These are phyloP conservation scores for Poeciliopsis paucimaculata DNA, from an alignment of 2,797 vertebrate species.

Conservation along the genomic window DNA sequence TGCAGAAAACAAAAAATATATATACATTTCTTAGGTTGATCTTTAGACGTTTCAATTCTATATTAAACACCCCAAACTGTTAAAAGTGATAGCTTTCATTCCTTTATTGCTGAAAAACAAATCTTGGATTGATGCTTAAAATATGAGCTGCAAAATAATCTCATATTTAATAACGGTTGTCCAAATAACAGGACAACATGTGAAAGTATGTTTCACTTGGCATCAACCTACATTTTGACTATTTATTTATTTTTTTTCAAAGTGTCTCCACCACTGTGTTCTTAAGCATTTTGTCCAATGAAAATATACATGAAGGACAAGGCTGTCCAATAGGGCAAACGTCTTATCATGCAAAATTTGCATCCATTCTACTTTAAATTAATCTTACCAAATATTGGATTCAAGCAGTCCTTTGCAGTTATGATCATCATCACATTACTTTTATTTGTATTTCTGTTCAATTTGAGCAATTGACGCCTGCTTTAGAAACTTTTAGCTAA, in stretches of 20 bases:
- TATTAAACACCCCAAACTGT: not conserved
- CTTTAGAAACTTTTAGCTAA: not conserved
- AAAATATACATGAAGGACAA: not conserved
- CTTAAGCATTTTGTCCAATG: too few species aligned
- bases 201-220: not conserved
- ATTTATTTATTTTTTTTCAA: not conserved
- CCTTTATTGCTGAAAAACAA: not conserved
- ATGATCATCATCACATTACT: not conserved
- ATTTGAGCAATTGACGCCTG: not conserved
- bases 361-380: not conserved
- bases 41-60: not conserved
- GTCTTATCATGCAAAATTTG: not conserved
- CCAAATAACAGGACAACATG: not conserved
- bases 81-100: not conserved
- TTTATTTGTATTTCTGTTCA: not conserved
- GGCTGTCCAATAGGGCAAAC: not conserved
- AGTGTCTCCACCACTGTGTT: not conserved
- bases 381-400: not conserved
- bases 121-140: not conserved
- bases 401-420: not conserved
- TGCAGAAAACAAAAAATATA: not conserved
- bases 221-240: not conserved
- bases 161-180: too few species aligned
- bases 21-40: not conserved
- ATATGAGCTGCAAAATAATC: not conserved